These are phyloP conservation scores for Diachrysia chrysitis DNA, from an alignment of 2,888 invertebrate genomes.

Conservation along the genomic window DNA sequence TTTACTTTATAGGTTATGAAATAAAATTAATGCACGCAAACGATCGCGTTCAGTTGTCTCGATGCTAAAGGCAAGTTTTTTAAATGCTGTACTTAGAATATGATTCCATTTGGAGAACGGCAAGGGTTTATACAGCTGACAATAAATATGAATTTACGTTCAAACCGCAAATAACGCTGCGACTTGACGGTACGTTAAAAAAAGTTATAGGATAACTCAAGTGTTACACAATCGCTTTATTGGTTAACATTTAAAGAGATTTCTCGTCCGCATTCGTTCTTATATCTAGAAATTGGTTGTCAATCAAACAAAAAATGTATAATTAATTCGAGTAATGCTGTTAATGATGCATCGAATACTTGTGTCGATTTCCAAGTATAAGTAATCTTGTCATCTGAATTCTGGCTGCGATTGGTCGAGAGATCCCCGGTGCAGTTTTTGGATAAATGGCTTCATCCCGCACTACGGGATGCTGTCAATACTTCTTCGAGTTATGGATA, in stretches of 20 bases:
- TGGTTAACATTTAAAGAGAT: conserved; percentile 45
- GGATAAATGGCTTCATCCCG: conserved; percentile 87
- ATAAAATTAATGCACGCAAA: conserved; percentile 63
- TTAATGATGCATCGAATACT: conserved; percentile 84
- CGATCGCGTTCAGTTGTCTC: conserved; percentile 34
- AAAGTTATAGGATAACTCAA: conserved; percentile 38
- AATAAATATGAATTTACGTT: conserved; percentile 79
- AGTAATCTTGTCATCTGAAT: conserved; percentile 84
- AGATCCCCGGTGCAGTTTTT: conserved; percentile 76
- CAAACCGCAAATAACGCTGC: conserved; percentile 84
- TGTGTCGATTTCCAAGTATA: conserved; percentile 86
- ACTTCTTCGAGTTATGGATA: conserved; percentile 72
- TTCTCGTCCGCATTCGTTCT: conserved; percentile 37
- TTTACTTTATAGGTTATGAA: conserved; percentile 79
- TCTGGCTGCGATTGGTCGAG: conserved; percentile 79
- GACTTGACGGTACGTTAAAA: conserved; percentile 66
- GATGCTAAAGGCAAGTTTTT: conserved; percentile 39
- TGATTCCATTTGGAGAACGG: conserved; percentile 43
- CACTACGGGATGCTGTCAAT: conserved; percentile 72
- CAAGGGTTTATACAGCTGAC: conserved; percentile 65
- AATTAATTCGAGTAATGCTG: conserved; percentile 85
- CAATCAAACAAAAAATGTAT: conserved; percentile 65
- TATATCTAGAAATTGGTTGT: conserved; percentile 62
- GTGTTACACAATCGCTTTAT: conserved; percentile 62
- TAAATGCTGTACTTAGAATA: conserved; percentile 47